Percentiles rank a stretch among this genome's conserved stretches.
These are phyloP conservation scores for Lemur catta DNA, from an alignment of 2,797 vertebrate species.

Conservation along the genomic window DNA sequence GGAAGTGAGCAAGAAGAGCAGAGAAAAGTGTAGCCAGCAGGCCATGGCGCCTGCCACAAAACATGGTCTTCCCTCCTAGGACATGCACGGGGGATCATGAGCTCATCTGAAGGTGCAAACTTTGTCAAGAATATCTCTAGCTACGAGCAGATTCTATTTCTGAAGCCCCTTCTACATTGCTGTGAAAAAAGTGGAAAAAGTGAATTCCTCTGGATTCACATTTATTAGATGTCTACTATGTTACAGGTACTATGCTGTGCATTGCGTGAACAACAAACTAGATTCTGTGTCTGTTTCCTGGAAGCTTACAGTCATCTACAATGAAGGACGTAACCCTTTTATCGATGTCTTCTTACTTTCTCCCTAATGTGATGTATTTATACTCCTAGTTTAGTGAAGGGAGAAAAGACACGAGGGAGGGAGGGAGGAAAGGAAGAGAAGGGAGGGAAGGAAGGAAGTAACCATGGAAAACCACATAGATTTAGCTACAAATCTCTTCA, in stretches of 20 bases:
- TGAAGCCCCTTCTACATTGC: neutral
- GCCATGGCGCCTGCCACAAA: neutral
- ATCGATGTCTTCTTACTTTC: neutral
- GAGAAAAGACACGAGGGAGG: too few species aligned
- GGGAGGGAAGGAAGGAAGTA: neutral
- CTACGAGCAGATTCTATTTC: neutral
- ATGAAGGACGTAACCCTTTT: neutral
- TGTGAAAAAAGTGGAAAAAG: neutral
- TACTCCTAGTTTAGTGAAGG: neutral
- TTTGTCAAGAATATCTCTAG: neutral
- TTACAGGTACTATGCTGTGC: neutral
- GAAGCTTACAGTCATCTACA: neutral
- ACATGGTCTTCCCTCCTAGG: neutral
- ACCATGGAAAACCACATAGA: neutral
- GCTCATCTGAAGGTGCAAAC: neutral
- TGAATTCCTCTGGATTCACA: neutral
- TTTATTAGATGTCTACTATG: neutral
- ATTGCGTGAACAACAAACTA: neutral
- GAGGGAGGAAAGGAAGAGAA: neutral
- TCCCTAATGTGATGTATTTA: neutral
- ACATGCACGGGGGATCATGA: rapidly evolving
- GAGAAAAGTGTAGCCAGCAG: neutral
- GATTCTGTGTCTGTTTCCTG: neutral
- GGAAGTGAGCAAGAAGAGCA: neutral
- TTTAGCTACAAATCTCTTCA: slow-evolving; percentile 37